These are phyloP conservation scores for Bujurquina vittata DNA, from an alignment of 2,113 vertebrate genomes.

Conservation along the genomic window DNA sequence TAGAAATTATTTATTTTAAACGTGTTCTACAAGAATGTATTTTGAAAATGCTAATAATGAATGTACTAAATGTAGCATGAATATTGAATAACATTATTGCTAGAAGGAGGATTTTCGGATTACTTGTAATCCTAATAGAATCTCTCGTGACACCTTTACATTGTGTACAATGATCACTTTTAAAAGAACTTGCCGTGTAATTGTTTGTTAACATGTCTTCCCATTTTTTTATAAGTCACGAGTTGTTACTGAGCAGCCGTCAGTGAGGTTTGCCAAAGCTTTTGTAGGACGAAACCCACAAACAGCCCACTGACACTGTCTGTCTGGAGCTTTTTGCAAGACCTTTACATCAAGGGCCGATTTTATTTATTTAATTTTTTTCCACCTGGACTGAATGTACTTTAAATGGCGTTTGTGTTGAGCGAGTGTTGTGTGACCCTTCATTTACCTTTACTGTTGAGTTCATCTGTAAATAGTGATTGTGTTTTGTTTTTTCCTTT, in stretches of 20 bases:
- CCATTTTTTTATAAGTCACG: constrained; percentile 13
- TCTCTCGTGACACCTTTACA: constrained; percentile 35
- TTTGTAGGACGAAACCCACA: constrained; percentile 14
- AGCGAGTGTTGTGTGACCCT: constrained; percentile 11
- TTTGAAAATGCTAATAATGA: constrained; percentile 38
- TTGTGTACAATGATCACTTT: constrained; percentile 35
- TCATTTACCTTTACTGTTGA: constrained; percentile 12
- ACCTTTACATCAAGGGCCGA: constrained; percentile 22
- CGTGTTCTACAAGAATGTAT: constrained; percentile 50
- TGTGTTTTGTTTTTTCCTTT: constrained; percentile 12
- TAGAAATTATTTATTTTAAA: constrained; percentile 64
- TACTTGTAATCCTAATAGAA: not conserved
- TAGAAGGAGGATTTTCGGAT: constrained; percentile 17
- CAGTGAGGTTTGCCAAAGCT: constrained; percentile 24
- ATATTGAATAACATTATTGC: constrained; percentile 20
- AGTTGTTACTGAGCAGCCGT: not conserved
- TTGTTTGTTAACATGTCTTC: constrained; percentile 24
- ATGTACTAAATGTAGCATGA: constrained; percentile 54
- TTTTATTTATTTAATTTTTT: not conserved
- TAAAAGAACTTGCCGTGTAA: not conserved
- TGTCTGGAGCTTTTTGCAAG: constrained; percentile 8
- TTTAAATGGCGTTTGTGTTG: constrained; percentile 25
- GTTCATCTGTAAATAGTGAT: constrained; percentile 48
- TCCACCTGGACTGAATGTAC: constrained; percentile 47
- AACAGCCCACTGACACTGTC: not conserved